A percentile compares a stretch with the other conserved stretches of the same genome.
phyloP scores from a whole-genome alignment of 2,888 invertebrate genomes.

The Sycophila texana region DNA sequence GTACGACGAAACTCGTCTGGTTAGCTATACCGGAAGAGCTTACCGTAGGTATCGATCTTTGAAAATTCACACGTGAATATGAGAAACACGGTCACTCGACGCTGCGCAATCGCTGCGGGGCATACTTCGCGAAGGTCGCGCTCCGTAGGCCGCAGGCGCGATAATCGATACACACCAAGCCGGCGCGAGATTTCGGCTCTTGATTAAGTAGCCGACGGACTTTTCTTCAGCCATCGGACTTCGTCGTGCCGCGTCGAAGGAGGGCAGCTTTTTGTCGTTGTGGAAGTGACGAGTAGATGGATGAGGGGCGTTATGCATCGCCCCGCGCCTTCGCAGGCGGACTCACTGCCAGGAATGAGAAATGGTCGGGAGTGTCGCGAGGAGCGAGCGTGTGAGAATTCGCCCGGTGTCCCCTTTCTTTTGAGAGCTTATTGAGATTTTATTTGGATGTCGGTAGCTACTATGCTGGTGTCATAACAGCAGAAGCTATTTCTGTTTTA shows the following conservation, averaged over 20 bases:
- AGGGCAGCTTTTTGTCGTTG: slow-evolving; percentile 35
- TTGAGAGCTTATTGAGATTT: neutral
- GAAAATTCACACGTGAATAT: too few species aligned
- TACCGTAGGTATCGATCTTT: too few species aligned
- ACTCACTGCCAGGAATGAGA: slow-evolving; percentile 20
- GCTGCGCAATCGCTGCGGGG: slow-evolving; percentile 1
- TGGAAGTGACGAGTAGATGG: slow-evolving; percentile 54
- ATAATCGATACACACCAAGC: slow-evolving; percentile 42
- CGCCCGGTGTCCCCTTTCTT: neutral
- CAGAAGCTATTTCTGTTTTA: too few species aligned
- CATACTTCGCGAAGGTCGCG: slow-evolving; percentile 54
- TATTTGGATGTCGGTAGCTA: neutral
- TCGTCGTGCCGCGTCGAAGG: neutral
- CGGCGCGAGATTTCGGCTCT: slow-evolving; percentile 33
- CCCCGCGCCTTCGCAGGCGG: neutral
- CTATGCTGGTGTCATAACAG: too few species aligned
- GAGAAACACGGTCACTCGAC: neutral
- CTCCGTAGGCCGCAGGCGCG: slow-evolving; percentile 16
- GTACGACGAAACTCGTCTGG: too few species aligned
- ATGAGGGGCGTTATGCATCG: slow-evolving; percentile 23
- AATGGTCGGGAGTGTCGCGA: neutral
- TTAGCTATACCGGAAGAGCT: too few species aligned
- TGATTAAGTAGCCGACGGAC: slow-evolving; percentile 31
- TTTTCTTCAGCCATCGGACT: neutral
- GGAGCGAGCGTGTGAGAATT: too few species aligned